Evolutionary conservation across 92 coral and sea anemone genomes (phyloP).

Genomic region (Diadumene lineata): DNA sequence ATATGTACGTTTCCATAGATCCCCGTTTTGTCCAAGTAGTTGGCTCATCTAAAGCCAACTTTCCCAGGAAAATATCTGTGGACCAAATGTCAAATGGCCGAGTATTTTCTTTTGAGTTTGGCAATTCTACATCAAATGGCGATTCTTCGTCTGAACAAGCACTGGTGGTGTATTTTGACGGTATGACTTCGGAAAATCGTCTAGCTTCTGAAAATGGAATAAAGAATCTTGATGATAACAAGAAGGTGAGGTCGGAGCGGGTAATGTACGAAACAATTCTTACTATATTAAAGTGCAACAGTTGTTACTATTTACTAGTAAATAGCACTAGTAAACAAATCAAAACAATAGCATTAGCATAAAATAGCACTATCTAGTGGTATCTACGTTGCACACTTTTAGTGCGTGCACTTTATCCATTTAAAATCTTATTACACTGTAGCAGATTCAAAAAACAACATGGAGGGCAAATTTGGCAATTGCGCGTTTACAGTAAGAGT

Average conservation of each 20-base stretch:
- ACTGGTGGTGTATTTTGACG: not conserved
- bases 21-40: not conserved
- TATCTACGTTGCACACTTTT: no score
- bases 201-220: not conserved
- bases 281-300: no score
- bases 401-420: no score
- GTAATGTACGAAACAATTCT: no score
- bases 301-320: no score
- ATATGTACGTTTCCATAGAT: not conserved
- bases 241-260: not conserved
- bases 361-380: no score
- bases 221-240: not conserved
- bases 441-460: no score
- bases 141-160: not conserved
- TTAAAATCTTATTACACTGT: no score
- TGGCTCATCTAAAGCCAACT: not conserved
- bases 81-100: not conserved
- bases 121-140: not conserved
- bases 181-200: not conserved
- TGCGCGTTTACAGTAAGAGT: no score
- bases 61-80: not conserved
- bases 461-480: no score
- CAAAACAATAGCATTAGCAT: no score
- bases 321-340: no score
- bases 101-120: slow-evolving; percentile 1